phyloP scores from a whole-genome alignment of 2,113 vertebrate genomes.

The Alligator sinensis region DNA sequence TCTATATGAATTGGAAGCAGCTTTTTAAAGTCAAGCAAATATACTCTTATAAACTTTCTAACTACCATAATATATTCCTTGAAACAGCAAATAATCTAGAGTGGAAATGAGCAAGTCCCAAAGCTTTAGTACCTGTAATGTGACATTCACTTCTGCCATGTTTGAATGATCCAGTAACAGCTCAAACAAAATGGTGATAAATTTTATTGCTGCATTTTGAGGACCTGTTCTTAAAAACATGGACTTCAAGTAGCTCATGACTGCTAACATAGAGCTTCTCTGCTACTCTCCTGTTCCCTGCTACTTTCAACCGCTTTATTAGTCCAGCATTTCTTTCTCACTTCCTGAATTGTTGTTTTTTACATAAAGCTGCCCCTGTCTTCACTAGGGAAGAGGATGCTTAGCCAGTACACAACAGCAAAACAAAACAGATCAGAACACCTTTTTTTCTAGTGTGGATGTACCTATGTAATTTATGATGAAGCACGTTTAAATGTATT shows the following conservation, averaged over 20 bases:
- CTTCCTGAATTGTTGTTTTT: neutral
- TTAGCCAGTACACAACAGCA: too few relatives aligned
- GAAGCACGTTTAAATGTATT: neutral
- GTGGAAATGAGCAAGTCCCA: neutral
- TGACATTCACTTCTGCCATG: neutral
- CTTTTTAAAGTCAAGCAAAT: neutral
- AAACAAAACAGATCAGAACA: too few relatives aligned
- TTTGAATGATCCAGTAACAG: neutral
- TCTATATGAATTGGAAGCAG: neutral
- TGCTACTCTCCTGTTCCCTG: neutral
- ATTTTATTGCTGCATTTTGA: neutral
- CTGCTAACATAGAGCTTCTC: neutral
- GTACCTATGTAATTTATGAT: neutral
- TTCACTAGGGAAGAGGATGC: neutral
- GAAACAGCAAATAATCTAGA: neutral
- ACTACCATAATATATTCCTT: neutral
- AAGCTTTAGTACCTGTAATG: neutral
- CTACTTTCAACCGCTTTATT: neutral
- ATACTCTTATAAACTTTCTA: neutral
- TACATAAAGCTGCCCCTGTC: neutral
- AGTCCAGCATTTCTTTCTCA: neutral
- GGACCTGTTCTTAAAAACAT: neutral
- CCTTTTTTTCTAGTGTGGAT: neutral
- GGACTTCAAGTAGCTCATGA: neutral
- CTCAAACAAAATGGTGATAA: neutral